Evolutionary conservation across 2,113 vertebrate genomes (phyloP).

Genomic region (Alexandromys fortis): DNA sequence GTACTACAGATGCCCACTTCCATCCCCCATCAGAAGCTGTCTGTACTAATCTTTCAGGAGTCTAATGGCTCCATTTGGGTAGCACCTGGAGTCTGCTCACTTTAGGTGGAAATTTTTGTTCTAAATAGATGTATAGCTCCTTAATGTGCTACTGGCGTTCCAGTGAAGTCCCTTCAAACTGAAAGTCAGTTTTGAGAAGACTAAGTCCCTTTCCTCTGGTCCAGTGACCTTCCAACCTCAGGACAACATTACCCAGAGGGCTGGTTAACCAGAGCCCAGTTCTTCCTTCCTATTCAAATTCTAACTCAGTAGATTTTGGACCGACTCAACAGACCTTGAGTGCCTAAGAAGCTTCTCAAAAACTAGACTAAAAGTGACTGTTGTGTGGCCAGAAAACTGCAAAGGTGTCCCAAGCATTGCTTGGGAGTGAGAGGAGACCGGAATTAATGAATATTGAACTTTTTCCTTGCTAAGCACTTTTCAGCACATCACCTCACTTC

Average conservation of each 20-base stretch:
- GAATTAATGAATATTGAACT: not conserved
- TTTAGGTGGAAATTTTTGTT: constrained; percentile 23
- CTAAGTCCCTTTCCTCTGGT: not conserved
- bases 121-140: not conserved
- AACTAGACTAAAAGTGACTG: not conserved
- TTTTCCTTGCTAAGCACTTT: constrained; percentile 39
- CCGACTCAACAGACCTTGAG: not conserved
- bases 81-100: not conserved
- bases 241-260: not conserved
- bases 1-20: not conserved
- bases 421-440: not conserved
- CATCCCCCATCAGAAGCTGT: not conserved
- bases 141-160: not conserved
- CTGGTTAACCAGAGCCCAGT: not conserved
- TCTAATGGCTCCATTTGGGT: not conserved
- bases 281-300: not conserved
- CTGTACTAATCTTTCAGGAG: not conserved
- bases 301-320: not conserved
- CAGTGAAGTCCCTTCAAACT: not conserved
- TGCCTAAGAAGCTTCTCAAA: constrained; percentile 8
- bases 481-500: constrained; percentile 25
- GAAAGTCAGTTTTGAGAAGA: constrained; percentile 25
- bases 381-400: not conserved
- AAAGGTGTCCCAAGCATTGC: not conserved
- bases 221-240: constrained; percentile 6